Conservation (phyloP, 2,888 invertebrate species). For the Chorisops tibialis region DNA sequence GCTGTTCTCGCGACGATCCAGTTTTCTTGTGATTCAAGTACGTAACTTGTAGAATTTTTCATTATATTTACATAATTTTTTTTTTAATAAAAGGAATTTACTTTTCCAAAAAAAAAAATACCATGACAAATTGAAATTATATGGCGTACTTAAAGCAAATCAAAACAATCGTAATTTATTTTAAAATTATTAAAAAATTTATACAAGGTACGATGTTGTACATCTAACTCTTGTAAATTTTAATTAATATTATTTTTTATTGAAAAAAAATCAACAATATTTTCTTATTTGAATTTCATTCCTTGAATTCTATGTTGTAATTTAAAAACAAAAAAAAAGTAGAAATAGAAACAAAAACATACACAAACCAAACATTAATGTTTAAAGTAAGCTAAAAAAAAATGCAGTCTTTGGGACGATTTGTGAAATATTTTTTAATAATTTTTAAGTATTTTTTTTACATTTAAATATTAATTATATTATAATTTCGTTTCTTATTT, state of each 20-base stretch:
- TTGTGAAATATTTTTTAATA: constrained; percentile 7
- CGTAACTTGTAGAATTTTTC: background rate
- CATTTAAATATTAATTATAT: background rate
- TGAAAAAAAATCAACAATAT: too few relatives aligned
- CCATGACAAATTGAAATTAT: background rate
- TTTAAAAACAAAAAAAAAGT: too few relatives aligned
- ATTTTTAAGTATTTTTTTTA: constrained; percentile 2
- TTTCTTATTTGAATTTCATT: constrained; percentile 3
- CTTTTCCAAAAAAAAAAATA: background rate
- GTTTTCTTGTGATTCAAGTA: constrained; percentile 13
- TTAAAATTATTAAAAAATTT: too few relatives aligned
- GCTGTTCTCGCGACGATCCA: background rate
- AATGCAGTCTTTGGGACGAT: background rate
- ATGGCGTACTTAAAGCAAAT: background rate
- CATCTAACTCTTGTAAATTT: too few relatives aligned
- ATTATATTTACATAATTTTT: background rate
- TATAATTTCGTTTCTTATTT: background rate
- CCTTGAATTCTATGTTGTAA: background rate
- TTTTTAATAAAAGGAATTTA: background rate
- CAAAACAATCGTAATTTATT: too few relatives aligned
- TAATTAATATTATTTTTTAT: too few relatives aligned
- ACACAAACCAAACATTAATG: too few relatives aligned
- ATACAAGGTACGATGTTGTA: too few relatives aligned
- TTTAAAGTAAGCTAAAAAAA: too few relatives aligned
- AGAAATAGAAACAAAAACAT: background rate